phyloP scores from a whole-genome alignment of 1,140 invertebrate genomes.

The Drosophila teissieri region DNA sequence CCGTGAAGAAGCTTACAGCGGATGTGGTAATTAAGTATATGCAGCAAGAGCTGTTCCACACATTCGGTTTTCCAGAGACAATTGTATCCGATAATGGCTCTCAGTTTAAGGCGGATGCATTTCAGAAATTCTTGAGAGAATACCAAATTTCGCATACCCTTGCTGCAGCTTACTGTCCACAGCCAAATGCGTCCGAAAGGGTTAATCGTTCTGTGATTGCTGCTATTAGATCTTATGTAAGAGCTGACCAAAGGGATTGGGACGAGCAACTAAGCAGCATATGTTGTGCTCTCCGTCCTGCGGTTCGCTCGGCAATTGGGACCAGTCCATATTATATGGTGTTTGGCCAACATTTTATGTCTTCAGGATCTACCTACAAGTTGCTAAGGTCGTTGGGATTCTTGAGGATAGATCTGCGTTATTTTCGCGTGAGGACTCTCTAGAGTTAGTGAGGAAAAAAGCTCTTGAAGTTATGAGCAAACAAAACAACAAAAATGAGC shows the following conservation, averaged over 20 bases:
- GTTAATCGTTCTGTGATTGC: conserved; percentile 1
- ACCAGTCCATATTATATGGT: background rate
- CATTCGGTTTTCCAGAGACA: background rate
- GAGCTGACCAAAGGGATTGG: background rate
- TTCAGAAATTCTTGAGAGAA: background rate
- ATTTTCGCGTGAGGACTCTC: too few relatives aligned
- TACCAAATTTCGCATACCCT: background rate
- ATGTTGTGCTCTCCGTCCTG: background rate
- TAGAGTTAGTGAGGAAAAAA: too few relatives aligned
- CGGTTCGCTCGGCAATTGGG: background rate
- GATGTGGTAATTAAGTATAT: background rate
- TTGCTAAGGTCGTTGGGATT: too few relatives aligned
- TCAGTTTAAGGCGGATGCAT: background rate
- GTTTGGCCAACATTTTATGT: background rate
- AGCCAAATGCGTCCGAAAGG: background rate
- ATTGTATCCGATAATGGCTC: background rate
- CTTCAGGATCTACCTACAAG: background rate
- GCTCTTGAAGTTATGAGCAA: too few relatives aligned
- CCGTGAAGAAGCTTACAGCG: background rate
- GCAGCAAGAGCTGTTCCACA: conserved; percentile 1
- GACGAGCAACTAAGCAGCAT: background rate
- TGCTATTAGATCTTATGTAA: background rate
- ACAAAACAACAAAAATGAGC: too few relatives aligned
- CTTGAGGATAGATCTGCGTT: too few relatives aligned
- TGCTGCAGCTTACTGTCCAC: background rate